These are phyloP conservation scores for Erethizon dorsatum DNA, from an alignment of 2,797 vertebrate species.

Conservation along the genomic window DNA sequence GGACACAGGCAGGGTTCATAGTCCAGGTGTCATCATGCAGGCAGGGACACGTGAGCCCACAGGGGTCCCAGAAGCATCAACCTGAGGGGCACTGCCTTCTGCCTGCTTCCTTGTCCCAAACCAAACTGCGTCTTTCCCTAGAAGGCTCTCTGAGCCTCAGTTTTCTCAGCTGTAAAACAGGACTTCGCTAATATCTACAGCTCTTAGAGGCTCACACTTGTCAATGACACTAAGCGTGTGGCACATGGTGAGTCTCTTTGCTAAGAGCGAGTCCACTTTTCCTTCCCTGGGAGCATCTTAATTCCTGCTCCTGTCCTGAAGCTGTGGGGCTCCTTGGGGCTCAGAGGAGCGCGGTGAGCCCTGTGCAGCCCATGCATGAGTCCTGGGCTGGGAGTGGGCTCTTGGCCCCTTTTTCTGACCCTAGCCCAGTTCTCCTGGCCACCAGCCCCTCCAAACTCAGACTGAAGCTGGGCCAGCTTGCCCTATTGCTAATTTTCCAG, in stretches of 20 bases:
- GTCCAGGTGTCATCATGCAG: neutral
- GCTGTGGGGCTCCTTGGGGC: neutral
- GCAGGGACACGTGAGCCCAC: neutral
- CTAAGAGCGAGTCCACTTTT: neutral
- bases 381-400: neutral
- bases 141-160: neutral
- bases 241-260: neutral
- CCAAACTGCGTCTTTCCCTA: neutral
- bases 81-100: neutral
- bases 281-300: neutral
- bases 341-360: neutral
- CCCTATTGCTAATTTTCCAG: conserved; percentile 55
- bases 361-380: fast-evolving
- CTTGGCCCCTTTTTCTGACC: neutral
- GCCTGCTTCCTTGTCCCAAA: neutral
- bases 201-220: neutral
- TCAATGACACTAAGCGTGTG: neutral
- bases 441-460: neutral
- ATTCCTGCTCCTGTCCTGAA: neutral
- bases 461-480: neutral
- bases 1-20: neutral
- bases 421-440: neutral
- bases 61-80: neutral
- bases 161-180: neutral
- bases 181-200: neutral